These are phyloP conservation scores for Andrena camellia DNA, from an alignment of 2,888 invertebrate genomes.

Conservation along the genomic window DNA sequence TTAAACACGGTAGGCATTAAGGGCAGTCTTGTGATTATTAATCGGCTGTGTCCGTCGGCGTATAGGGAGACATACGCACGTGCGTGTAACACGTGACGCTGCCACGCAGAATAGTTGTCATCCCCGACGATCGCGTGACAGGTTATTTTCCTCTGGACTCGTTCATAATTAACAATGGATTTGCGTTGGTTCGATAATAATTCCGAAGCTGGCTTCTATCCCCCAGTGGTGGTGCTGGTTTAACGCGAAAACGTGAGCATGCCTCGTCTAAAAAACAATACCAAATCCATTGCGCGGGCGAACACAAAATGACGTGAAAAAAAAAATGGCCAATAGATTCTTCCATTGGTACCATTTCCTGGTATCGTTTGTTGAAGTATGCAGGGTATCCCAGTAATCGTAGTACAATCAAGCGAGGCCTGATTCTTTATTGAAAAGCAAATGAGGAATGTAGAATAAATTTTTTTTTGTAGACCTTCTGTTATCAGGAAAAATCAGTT, in stretches of 20 bases:
- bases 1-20: constrained; percentile 48
- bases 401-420: too few relatives aligned
- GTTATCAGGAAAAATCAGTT: too few relatives aligned
- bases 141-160: constrained; percentile 68
- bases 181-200: constrained; percentile 64
- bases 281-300: background rate
- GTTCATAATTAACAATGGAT: constrained; percentile 71
- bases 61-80: constrained; percentile 57
- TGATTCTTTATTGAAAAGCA: too few relatives aligned
- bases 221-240: background rate
- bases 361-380: too few relatives aligned
- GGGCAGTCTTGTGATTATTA: constrained; percentile 66
- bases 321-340: background rate
- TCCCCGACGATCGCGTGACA: constrained; percentile 61
- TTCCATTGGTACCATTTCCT: too few relatives aligned
- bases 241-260: constrained; percentile 27
- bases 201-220: constrained; percentile 51
- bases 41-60: constrained; percentile 61
- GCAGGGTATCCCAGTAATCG: too few relatives aligned
- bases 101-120: constrained; percentile 63
- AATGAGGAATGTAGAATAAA: too few relatives aligned
- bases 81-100: constrained; percentile 67
- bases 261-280: constrained; percentile 9
- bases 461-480: too few relatives aligned
- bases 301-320: background rate